Percentiles rank a stretch among this genome's conserved stretches.
Evolutionary conservation across 2,113 vertebrate species (phyloP).

Genomic region (Brachyistius frenatus): DNA sequence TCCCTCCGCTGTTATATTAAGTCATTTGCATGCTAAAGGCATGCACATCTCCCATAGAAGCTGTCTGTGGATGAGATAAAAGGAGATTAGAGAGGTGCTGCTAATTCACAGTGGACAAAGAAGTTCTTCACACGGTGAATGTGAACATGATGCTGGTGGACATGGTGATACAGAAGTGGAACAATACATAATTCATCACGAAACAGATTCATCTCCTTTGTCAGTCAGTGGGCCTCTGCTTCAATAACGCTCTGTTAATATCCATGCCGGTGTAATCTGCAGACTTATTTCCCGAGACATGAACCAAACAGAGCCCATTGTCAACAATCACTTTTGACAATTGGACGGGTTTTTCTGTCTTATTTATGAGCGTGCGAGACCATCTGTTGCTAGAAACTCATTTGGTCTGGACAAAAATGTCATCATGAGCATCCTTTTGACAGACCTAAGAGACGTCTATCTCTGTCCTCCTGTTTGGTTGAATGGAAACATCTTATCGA

Average conservation of each 20-base stretch:
- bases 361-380: slow-evolving; percentile 29
- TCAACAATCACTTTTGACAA: slow-evolving; percentile 56
- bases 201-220: slow-evolving; percentile 54
- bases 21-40: slow-evolving; percentile 60
- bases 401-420: slow-evolving; percentile 52
- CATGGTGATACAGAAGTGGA: slow-evolving; percentile 29
- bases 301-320: slow-evolving; percentile 33
- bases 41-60: slow-evolving; percentile 24
- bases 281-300: slow-evolving; percentile 65
- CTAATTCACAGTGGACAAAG: slow-evolving; percentile 68
- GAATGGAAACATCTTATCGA: slow-evolving; percentile 58
- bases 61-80: slow-evolving; percentile 52
- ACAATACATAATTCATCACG: slow-evolving; percentile 67
- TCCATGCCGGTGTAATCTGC: slow-evolving; percentile 40
- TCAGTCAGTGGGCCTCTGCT: slow-evolving; percentile 26
- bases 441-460: slow-evolving; percentile 28
- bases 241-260: slow-evolving; percentile 32
- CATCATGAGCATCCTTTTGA: slow-evolving; percentile 41
- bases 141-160: slow-evolving; percentile 35
- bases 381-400: slow-evolving; percentile 47
- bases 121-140: slow-evolving; percentile 43
- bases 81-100: slow-evolving; percentile 60
- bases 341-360: slow-evolving; percentile 36
- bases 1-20: slow-evolving; percentile 1
- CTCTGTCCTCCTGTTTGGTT: slow-evolving; percentile 39